phyloP scores from a whole-genome alignment of 2,113 vertebrate species.

The Ailuropoda melanoleuca region DNA sequence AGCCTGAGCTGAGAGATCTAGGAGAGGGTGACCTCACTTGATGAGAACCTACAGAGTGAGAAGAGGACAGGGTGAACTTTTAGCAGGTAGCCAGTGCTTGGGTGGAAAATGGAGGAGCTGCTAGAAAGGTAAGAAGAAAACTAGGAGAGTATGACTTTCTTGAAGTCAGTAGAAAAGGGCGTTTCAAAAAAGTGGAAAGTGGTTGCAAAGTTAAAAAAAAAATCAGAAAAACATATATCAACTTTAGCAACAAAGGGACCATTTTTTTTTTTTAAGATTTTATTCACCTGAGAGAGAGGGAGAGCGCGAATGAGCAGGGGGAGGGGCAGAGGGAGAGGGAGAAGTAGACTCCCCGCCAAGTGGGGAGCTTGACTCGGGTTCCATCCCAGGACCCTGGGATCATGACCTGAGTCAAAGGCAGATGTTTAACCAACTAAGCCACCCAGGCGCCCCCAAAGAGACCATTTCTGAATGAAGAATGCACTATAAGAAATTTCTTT shows the following conservation, averaged over 20 bases:
- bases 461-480: not conserved
- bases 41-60: not conserved
- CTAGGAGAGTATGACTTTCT: not conserved
- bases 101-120: not conserved
- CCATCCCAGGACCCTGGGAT: too few relatives aligned
- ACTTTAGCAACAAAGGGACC: not conserved
- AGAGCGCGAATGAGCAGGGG: too few relatives aligned
- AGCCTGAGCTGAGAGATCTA: not conserved
- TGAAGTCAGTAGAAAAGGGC: not conserved
- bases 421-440: too few relatives aligned
- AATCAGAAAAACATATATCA: not conserved
- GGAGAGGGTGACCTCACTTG: not conserved
- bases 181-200: not conserved
- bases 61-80: not conserved
- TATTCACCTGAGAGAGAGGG: too few relatives aligned
- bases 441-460: not conserved
- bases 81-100: not conserved
- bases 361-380: too few relatives aligned
- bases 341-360: too few relatives aligned
- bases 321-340: too few relatives aligned
- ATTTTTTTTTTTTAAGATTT: not conserved
- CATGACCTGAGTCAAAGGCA: too few relatives aligned
- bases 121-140: not conserved
- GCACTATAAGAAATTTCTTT: not conserved
- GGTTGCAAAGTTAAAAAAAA: not conserved